Percentiles rank a stretch among this genome's conserved stretches.
Evolutionary conservation across 2,113 vertebrate genomes (phyloP).

Genomic region (Naja naja): DNA sequence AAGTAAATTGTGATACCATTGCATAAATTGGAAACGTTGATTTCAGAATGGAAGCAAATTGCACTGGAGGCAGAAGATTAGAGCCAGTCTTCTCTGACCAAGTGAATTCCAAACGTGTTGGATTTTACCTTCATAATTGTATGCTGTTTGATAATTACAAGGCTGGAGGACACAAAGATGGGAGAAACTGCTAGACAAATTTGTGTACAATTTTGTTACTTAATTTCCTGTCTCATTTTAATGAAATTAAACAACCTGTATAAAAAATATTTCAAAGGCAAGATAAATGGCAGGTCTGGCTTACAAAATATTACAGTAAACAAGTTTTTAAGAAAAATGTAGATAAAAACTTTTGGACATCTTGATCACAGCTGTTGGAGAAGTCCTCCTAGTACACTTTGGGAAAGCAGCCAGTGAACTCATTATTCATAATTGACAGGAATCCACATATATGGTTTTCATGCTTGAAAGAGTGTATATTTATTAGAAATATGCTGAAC

Average conservation of each 20-base stretch:
- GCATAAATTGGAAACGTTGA: neutral
- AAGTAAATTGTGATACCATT: neutral
- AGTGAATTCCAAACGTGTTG: neutral
- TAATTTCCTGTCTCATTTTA: neutral
- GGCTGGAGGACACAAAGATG: neutral
- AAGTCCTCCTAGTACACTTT: conserved; percentile 42
- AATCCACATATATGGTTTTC: conserved; percentile 48
- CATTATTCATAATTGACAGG: conserved; percentile 51
- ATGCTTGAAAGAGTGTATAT: conserved; percentile 47
- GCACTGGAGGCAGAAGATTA: neutral
- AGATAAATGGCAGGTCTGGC: conserved; percentile 35
- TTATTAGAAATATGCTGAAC: conserved; percentile 45
- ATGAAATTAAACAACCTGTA: conserved; percentile 18
- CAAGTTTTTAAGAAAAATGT: conserved; percentile 18
- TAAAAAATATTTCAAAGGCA: conserved; percentile 40
- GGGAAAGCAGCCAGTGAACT: conserved; percentile 41
- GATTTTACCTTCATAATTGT: neutral
- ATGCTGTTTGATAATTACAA: neutral
- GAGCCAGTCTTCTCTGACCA: neutral
- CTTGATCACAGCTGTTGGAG: conserved; percentile 64
- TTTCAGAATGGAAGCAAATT: neutral
- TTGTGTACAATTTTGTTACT: neutral
- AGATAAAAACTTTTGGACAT: conserved; percentile 55
- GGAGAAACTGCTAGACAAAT: neutral
- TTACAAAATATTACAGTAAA: conserved; percentile 53